Percentiles rank a stretch among this genome's conserved stretches.
Evolutionary conservation across 2,113 vertebrate genomes (phyloP).

Genomic region (Forbesichthys papilliferus): DNA sequence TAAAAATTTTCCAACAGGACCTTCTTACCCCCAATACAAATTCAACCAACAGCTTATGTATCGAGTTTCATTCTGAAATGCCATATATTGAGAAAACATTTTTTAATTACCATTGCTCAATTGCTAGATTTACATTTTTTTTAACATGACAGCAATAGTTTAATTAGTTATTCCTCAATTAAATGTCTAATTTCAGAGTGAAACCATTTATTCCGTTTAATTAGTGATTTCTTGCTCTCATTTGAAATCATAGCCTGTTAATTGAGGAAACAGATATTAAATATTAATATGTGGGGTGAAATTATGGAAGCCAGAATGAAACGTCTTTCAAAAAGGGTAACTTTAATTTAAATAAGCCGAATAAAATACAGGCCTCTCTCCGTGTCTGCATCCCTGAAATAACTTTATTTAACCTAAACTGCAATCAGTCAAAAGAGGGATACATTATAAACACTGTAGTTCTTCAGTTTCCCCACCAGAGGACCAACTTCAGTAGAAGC

Average conservation of each 20-base stretch:
- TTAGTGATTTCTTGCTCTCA: conserved; percentile 8
- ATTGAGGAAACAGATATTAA: conserved; percentile 2
- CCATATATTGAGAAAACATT: background rate
- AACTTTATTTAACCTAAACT: too few relatives aligned
- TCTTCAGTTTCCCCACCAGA: too few relatives aligned
- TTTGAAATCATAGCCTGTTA: conserved; percentile 14
- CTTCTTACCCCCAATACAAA: conserved; percentile 32
- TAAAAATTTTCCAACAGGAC: conserved; percentile 50
- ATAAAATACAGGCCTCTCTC: too few relatives aligned
- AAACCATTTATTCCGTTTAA: conserved; percentile 4
- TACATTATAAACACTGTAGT: too few relatives aligned
- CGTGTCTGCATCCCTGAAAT: too few relatives aligned
- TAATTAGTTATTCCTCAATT: background rate
- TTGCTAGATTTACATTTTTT: too few relatives aligned
- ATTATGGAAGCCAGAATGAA: too few relatives aligned
- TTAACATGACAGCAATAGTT: background rate
- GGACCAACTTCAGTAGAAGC: background rate
- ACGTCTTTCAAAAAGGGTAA: too few relatives aligned
- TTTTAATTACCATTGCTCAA: too few relatives aligned
- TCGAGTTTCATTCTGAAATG: background rate
- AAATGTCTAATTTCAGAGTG: background rate
- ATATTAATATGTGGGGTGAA: too few relatives aligned
- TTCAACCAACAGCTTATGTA: background rate
- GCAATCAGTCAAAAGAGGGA: too few relatives aligned
- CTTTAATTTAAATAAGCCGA: too few relatives aligned